A percentile compares a stretch with the other conserved stretches of the same genome.
Conservation (phyloP, 2,888 invertebrate genomes). For the Chirona hameri region DNA sequence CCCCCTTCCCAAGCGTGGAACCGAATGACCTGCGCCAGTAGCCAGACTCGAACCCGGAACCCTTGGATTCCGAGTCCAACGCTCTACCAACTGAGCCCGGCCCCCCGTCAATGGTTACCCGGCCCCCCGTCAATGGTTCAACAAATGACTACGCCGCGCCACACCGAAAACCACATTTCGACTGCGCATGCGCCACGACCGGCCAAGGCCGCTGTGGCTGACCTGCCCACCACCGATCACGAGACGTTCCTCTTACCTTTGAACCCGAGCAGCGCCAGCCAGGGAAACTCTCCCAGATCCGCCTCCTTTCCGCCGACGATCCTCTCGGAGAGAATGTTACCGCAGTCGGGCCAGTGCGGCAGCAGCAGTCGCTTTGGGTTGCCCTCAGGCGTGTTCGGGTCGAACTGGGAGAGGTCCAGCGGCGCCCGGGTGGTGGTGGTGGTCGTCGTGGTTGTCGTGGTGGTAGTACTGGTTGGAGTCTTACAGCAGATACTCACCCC, state of each 20-base stretch:
- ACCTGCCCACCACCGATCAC: too few species aligned
- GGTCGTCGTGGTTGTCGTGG: background rate
- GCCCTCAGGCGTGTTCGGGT: conserved; percentile 12
- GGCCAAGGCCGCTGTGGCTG: too few species aligned
- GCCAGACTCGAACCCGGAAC: too few species aligned
- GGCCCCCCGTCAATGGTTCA: too few species aligned
- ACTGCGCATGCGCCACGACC: too few species aligned
- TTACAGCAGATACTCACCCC: background rate
- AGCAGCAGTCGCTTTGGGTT: conserved; percentile 11
- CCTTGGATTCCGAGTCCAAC: too few species aligned
- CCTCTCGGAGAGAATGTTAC: background rate
- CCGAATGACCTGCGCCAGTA: too few species aligned
- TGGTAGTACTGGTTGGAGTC: background rate
- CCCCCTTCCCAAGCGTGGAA: too few species aligned
- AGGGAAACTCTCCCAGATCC: background rate
- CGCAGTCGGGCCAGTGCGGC: background rate
- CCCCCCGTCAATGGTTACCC: too few species aligned
- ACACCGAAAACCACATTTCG: too few species aligned
- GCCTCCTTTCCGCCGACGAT: conserved; percentile 28
- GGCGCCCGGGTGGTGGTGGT: background rate
- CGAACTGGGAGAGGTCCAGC: conserved; percentile 4
- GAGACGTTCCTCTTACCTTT: background rate
- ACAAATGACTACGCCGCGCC: too few species aligned
- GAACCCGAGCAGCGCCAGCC: conserved; percentile 9
- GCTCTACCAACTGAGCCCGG: too few species aligned